Evolutionary conservation across 2,888 invertebrate species (phyloP), one percentile per base, ranked within the genome.

Genomic region (Oligia latruncula): DNA sequence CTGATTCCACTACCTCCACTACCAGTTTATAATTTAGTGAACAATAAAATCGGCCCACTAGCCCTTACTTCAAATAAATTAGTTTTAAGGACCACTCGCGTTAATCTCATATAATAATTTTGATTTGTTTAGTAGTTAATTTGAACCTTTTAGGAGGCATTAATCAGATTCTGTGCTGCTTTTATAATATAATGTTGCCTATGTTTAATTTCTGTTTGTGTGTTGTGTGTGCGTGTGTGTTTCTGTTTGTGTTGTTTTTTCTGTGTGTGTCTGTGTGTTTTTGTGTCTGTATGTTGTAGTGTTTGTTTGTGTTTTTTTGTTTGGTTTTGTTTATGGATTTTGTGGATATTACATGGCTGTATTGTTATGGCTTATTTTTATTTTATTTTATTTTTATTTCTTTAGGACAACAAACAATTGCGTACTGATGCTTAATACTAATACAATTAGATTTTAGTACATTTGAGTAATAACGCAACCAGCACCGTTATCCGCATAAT

Each of bases 91-190:
- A 52, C 75, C 71, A 76, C 72, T 77, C 71, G 55, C 67, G 78
- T 75, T 87, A 83, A 87, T 83, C 86, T 84, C 78, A 76, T 85
- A 82, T 43, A 62, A 79, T 87, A 77, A 84, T 77, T 87, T 86
- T 82, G 71, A 84, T 84, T 29, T 82, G 75, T 87, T 82, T 82
- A 67, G 71, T 79, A 77, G 71, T 84, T 84, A 70, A 78, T 78
- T 72, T 84, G 55, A 67, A 81, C 73, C 84, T 76, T 85, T 86
- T 83, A 86, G 23, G 66, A 40, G 60, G 49, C 49, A 70, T 72
- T 77, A 64, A 67, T 74, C 71, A 82, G 70, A 78, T 82, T 85
- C 29, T 70, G n/a, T n/a, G 58, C 83, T 85, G 52, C 77, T 77
- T 84, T 77, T 58, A 74, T 77, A 73, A 49, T 83, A 46, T 60